Conservation (phyloP, 2,113 vertebrate genomes). For the Stegastes partitus region DNA sequence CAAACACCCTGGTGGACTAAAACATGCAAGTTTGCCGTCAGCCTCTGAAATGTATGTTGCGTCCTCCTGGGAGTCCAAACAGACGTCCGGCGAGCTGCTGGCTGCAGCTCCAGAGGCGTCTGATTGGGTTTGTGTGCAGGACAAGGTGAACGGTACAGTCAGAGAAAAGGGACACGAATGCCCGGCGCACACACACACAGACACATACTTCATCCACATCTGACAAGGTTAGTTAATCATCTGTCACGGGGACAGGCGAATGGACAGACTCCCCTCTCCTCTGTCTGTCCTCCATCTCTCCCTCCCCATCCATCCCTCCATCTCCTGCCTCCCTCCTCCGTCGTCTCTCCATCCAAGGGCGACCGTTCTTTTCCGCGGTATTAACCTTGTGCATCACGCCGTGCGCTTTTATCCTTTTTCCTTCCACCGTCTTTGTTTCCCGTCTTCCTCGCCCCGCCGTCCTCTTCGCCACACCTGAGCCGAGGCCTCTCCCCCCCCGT, state of each 20-base stretch:
- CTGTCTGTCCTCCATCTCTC: conserved; percentile 57
- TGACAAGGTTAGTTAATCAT: conserved; percentile 79
- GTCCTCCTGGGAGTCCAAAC: neutral
- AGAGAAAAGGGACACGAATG: conserved; percentile 38
- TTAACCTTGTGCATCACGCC: conserved; percentile 68
- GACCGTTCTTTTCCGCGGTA: conserved; percentile 35
- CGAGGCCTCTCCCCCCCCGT: too few species aligned
- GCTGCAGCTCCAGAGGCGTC: neutral
- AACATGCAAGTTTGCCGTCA: conserved; percentile 7
- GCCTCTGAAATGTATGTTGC: neutral
- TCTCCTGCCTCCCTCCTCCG: conserved; percentile 22
- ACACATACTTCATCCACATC: conserved; percentile 52
- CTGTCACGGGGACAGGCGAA: conserved; percentile 54
- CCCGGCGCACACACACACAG: conserved; percentile 19
- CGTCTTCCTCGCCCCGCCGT: neutral
- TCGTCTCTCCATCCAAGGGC: conserved; percentile 46
- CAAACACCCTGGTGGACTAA: neutral
- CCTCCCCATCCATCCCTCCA: conserved; percentile 36
- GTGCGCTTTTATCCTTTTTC: conserved; percentile 15
- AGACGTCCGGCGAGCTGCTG: conserved; percentile 9
- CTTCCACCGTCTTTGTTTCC: neutral
- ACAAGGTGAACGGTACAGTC: conserved; percentile 56
- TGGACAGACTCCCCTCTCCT: conserved; percentile 63
- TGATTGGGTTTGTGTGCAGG: conserved; percentile 6
- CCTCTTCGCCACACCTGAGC: neutral